Conservation (phyloP, 2,113 vertebrate species). For the Litocranius walleri region DNA sequence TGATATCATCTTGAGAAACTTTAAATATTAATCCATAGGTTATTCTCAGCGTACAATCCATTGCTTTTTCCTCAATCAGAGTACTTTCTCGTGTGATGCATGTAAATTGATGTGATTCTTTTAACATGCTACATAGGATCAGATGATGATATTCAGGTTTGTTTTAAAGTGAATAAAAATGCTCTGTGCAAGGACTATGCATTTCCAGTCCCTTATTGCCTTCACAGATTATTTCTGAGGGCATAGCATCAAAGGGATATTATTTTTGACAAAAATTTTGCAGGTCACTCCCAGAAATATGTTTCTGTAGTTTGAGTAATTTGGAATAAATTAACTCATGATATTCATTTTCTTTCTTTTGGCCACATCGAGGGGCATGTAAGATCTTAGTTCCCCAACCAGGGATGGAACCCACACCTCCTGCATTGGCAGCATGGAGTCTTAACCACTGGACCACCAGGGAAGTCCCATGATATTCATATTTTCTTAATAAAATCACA, state of each 20-base stretch:
- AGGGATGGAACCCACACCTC: background rate
- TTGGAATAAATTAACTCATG: constrained; percentile 27
- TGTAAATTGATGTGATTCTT: constrained; percentile 40
- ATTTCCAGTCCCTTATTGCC: background rate
- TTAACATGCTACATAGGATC: constrained; percentile 30
- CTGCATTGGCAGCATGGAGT: background rate
- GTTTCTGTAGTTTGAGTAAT: constrained; percentile 36
- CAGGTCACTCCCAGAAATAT: constrained; percentile 6
- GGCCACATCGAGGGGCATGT: background rate
- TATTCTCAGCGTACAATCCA: constrained; percentile 56
- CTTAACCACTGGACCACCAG: background rate
- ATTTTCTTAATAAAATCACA: constrained; percentile 39
- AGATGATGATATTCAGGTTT: constrained; percentile 1
- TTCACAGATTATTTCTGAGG: constrained; percentile 36
- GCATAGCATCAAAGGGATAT: constrained; percentile 3
- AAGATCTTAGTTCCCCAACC: background rate
- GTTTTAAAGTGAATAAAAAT: constrained; percentile 37
- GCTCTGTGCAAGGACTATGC: background rate
- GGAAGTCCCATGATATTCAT: background rate
- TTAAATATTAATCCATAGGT: constrained; percentile 67
- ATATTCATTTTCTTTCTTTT: background rate
- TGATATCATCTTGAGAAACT: constrained; percentile 67
- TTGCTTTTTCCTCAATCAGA: constrained; percentile 31
- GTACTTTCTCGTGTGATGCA: constrained; percentile 31
- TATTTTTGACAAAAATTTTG: constrained; percentile 40